These are phyloP conservation scores for Eumerus sabulonum DNA, from an alignment of 2,888 invertebrate species.

Conservation along the genomic window DNA sequence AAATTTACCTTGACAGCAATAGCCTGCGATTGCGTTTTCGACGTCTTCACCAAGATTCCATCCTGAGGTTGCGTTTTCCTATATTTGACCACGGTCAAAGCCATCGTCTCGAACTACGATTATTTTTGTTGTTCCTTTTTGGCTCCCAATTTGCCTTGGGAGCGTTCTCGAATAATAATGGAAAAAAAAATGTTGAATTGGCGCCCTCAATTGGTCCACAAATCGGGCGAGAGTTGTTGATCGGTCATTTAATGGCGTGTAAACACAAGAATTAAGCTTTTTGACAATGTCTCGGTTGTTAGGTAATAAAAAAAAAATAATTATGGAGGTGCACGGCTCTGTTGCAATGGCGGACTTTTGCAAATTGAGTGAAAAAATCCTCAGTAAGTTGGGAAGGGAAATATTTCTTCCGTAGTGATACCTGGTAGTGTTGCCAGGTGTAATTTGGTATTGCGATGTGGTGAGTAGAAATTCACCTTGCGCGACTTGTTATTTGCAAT, in stretches of 20 bases:
- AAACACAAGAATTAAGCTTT: conserved; percentile 40
- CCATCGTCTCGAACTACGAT: conserved; percentile 44
- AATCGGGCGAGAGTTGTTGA: conserved; percentile 1
- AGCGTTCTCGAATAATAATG: background rate
- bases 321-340: conserved; percentile 30
- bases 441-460: background rate
- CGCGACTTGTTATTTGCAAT: too few species aligned
- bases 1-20: conserved; percentile 38
- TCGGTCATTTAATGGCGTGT: conserved; percentile 46
- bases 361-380: conserved; percentile 36
- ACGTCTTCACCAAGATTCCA: conserved; percentile 33
- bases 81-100: conserved; percentile 68
- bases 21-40: conserved; percentile 20
- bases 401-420: conserved; percentile 16
- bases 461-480: too few species aligned
- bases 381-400: conserved; percentile 10
- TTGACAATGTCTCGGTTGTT: conserved; percentile 43
- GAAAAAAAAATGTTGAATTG: background rate
- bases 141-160: background rate
- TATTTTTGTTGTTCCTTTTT: background rate
- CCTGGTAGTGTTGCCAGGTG: conserved; percentile 19
- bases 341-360: conserved; percentile 56
- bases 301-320: conserved; percentile 48
- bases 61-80: conserved; percentile 60
- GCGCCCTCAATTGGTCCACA: background rate